Percentiles rank a stretch among this genome's conserved stretches.
phyloP scores from a whole-genome alignment of 2,888 invertebrate genomes.

The Drosophila parthenogenetica region DNA sequence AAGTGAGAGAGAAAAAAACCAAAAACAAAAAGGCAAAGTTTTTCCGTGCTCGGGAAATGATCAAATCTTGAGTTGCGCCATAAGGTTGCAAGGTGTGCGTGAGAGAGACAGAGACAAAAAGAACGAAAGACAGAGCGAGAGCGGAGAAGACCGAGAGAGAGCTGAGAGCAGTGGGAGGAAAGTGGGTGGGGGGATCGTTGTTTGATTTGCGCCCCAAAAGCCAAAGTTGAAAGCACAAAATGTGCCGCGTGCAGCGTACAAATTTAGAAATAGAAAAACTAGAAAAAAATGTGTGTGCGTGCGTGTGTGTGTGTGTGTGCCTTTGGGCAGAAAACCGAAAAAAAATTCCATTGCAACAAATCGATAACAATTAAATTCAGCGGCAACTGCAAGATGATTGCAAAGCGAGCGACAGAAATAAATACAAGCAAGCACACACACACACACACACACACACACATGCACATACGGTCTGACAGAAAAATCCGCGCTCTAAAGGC shows the following conservation, averaged over 20 bases:
- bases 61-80: constrained; percentile 56
- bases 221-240: constrained; percentile 51
- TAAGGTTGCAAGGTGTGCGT: constrained; percentile 40
- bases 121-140: not conserved
- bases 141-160: not conserved
- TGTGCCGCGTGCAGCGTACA: constrained; percentile 45
- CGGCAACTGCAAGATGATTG: constrained; percentile 39
- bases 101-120: not conserved
- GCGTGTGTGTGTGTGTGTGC: not conserved
- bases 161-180: not conserved
- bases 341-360: constrained; percentile 38
- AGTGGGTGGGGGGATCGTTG: constrained; percentile 13
- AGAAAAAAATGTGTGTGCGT: not conserved
- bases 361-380: constrained; percentile 65
- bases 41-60: constrained; percentile 28
- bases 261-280: constrained; percentile 32
- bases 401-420: constrained; percentile 21
- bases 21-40: constrained; percentile 21
- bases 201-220: constrained; percentile 43
- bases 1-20: constrained; percentile 1
- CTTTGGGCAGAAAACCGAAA: constrained; percentile 7
- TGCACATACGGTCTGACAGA: not conserved
- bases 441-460: not conserved
- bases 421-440: constrained; percentile 1
- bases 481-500: constrained; percentile 30